Conservation (phyloP, 2,113 vertebrate species). For the Scopus umbretta region DNA sequence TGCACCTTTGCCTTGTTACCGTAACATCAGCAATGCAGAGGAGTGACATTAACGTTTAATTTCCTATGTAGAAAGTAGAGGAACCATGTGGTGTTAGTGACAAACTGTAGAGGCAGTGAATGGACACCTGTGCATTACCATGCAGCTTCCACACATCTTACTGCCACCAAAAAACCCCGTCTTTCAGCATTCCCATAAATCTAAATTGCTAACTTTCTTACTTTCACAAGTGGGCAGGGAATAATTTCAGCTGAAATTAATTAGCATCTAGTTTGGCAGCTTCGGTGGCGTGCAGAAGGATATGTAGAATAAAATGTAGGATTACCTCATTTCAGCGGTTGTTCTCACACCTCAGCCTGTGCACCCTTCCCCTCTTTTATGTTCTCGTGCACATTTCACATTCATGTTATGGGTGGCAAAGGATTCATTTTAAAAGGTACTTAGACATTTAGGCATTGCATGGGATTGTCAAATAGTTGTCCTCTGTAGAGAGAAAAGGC, state of each 20-base stretch:
- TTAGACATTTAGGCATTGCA: neutral
- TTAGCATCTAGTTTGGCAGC: neutral
- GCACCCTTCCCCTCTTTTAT: neutral
- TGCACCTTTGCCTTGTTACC: neutral
- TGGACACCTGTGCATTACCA: neutral
- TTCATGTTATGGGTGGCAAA: neutral
- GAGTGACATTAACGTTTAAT: neutral
- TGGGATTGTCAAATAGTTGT: neutral
- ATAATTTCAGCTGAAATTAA: neutral
- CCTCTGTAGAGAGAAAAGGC: neutral
- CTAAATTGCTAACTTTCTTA: neutral
- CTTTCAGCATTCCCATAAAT: neutral
- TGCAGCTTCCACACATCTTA: neutral
- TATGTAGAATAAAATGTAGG: neutral
- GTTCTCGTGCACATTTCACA: neutral
- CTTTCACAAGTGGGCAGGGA: neutral
- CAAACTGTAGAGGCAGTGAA: neutral
- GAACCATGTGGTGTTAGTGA: accelerated
- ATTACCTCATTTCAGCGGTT: neutral
- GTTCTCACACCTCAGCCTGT: neutral
- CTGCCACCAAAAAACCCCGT: neutral
- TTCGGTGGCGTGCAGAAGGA: neutral
- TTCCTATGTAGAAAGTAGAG: neutral
- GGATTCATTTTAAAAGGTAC: neutral
- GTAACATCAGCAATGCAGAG: neutral